Percentiles rank a stretch among this genome's conserved stretches.
Conservation (phyloP, 2,113 vertebrate species). For the Ciconia stormi region DNA sequence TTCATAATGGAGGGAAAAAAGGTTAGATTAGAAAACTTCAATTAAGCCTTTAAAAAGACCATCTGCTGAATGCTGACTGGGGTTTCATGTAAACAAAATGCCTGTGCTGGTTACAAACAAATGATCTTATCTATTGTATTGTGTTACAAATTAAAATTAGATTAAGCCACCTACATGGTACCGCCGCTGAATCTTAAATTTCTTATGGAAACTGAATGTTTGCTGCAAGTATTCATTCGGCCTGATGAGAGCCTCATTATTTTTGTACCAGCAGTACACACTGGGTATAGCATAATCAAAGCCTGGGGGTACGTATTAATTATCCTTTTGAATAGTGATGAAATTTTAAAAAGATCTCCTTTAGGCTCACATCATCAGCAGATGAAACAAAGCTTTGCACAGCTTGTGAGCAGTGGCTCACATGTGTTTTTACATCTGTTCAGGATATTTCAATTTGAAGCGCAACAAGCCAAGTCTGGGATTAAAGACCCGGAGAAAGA, state of each 20-base stretch:
- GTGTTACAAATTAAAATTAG: slow-evolving; percentile 87
- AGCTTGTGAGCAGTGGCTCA: slow-evolving; percentile 88
- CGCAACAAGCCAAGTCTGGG: slow-evolving; percentile 87
- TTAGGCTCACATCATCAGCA: slow-evolving; percentile 93
- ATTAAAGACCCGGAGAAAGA: slow-evolving; percentile 86
- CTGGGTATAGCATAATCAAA: slow-evolving; percentile 97
- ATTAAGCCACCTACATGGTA: slow-evolving; percentile 77
- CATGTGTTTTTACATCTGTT: slow-evolving; percentile 99
- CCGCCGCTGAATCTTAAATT: slow-evolving; percentile 86
- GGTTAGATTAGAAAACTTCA: slow-evolving; percentile 72
- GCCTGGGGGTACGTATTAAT: slow-evolving; percentile 99
- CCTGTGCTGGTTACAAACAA: slow-evolving; percentile 74
- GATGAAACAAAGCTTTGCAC: slow-evolving; percentile 95
- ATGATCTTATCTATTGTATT: slow-evolving; percentile 77
- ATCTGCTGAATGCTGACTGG: slow-evolving; percentile 80
- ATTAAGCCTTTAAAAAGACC: slow-evolving; percentile 76
- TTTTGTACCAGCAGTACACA: slow-evolving; percentile 87
- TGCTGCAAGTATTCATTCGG: slow-evolving; percentile 84
- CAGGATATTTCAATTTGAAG: slow-evolving; percentile 98
- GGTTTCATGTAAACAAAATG: slow-evolving; percentile 88
- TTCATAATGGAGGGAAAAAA: slow-evolving; percentile 53
- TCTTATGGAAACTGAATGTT: slow-evolving; percentile 90
- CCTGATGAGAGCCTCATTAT: slow-evolving; percentile 97
- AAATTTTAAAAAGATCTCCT: slow-evolving; percentile 99
- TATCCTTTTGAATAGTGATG: slow-evolving; percentile 99